Percentiles rank a stretch among this genome's conserved stretches.
phyloP scores from a whole-genome alignment of 1,140 invertebrate genomes.

The Leptopilina boulardi region DNA sequence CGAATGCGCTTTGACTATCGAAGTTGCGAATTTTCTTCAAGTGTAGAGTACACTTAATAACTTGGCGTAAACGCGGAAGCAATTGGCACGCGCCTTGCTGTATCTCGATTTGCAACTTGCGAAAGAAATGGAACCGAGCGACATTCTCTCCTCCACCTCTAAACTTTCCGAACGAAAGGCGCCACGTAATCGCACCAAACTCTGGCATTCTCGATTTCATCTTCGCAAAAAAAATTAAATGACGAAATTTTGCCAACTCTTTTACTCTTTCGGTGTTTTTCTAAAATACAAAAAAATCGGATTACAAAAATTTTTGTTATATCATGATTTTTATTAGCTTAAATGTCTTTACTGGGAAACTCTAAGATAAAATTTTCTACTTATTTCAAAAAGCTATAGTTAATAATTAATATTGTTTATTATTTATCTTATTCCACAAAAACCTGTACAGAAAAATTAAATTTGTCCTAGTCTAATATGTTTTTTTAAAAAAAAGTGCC shows the following conservation, averaged over 20 bases:
- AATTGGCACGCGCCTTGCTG: slow-evolving; percentile 66
- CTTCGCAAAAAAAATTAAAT: slow-evolving; percentile 35
- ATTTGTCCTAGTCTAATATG: too few relatives aligned
- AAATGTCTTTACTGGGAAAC: too few relatives aligned
- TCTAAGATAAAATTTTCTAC: too few relatives aligned
- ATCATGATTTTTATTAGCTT: too few relatives aligned
- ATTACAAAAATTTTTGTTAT: too few relatives aligned
- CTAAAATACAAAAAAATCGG: too few relatives aligned
- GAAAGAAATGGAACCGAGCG: slow-evolving; percentile 52
- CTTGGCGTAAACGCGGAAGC: slow-evolving; percentile 68
- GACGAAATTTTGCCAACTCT: slow-evolving; percentile 44
- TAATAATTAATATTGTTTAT: too few relatives aligned
- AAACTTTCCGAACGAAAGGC: slow-evolving; percentile 25
- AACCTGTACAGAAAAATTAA: too few relatives aligned
- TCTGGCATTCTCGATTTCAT: slow-evolving; percentile 44
- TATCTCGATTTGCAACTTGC: slow-evolving; percentile 49
- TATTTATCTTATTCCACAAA: too few relatives aligned
- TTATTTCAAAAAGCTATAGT: too few relatives aligned
- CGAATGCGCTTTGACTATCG: slow-evolving; percentile 15
- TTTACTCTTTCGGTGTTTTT: slow-evolving; percentile 37
- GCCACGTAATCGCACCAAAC: slow-evolving; percentile 43
- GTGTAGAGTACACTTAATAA: slow-evolving; percentile 58
- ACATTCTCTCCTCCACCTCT: slow-evolving; percentile 53
- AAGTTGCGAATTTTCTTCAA: slow-evolving; percentile 48
- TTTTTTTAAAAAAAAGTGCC: too few relatives aligned